Base-by-base conservation (phyloP, 1,140 invertebrate species). In the Solenopsis fugax region DNA sequence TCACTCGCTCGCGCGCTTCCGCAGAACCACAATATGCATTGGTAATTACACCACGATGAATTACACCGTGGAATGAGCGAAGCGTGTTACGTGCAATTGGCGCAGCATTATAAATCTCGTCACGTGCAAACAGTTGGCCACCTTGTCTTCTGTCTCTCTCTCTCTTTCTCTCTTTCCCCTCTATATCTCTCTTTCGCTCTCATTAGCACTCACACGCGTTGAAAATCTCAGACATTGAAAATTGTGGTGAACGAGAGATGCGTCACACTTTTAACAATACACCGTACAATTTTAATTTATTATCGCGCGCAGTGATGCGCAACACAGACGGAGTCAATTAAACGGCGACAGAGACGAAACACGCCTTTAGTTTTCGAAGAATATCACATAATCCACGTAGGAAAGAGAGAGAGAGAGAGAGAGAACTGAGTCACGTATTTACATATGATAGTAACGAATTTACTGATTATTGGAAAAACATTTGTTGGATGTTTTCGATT, bases 71-170 rank as follows among this genome's bases (percentile, higher is more conserved):
- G 91, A 94, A 94, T 93, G 92, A 93, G 91, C 93, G 92, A 93
- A 91, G 90, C 93, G 89, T 93, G 93, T 93, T 93, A 93, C 91
- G 90, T 90, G 93, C 93, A 94, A 94, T 93, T 93, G 93, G 91
- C 90, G 92, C 93, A 62, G 90, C 91, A 93, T 94, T 93, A 93
- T 94, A 94, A 94, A 94, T 94, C 93, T 93, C 90, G 89, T 92
- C 91, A 93, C 92, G 93, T 90, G 90, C 92, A 92, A 93, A 93
- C 91, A 93, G 92, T 89, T 84, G 18, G 48, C 48, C 60, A 41
- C 64, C 62, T 72, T 56, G 56, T 21, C 58, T 54, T 56, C 16
- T 29, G 18, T 62, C 48, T n/a, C 52, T 62, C 56, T 54, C 41
- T 34, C 73, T 80, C 60, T 21, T 71, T 50, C 21, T 24, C 24